Base-by-base conservation (phyloP, 2,113 vertebrate species). In the Todiramphus chloris region DNA sequence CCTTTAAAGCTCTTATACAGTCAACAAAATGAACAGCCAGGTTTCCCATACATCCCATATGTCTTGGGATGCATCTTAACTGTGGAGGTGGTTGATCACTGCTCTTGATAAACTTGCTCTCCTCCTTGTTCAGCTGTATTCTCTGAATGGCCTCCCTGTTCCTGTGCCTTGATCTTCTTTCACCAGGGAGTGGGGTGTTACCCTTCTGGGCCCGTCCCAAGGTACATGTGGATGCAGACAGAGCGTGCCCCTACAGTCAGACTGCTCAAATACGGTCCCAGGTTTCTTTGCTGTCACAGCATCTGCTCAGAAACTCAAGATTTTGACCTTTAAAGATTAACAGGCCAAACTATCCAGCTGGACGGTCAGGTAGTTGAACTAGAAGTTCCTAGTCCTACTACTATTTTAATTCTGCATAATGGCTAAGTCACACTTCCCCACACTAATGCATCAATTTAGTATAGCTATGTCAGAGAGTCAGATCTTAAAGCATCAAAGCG, bases 401-500 rank as follows among this genome's bases (percentile, higher is more conserved):
- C 18, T 62, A 7, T n/a, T 87, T 93, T 56, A 95, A 75, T 58
- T 41, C 35, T 2, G 13, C 19, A n/a, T 46, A 87, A 85, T 21
- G 7, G 35, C n/a, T 51, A 67, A 88, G 60, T 75, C 41, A 73
- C 50, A 56, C 58, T 39, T 90, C 12, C 24, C 56, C 67, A 44
- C 3, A 9, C 59, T 75, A 91, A 90, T 63, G 51, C n/a, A 46
- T 37, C 43, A 5, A 25, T 89, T 94, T 73, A 90, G 30, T 28
- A 67, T 10, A 80, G 53, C 41, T 88, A 18, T 68, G 74, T 20
- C 56, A 73, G 39, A 90, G 10, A 37, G 33, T 12, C 59, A 78
- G 67, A 73, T 53, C 60, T 86, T 30, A 56, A 97, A 80, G 74
- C 76, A 85, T 76, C 60, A 93, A 77, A 96, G 76, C 55, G 5